Conservation (phyloP, 2,113 vertebrate species). For the Phalacrocorax carbo region DNA sequence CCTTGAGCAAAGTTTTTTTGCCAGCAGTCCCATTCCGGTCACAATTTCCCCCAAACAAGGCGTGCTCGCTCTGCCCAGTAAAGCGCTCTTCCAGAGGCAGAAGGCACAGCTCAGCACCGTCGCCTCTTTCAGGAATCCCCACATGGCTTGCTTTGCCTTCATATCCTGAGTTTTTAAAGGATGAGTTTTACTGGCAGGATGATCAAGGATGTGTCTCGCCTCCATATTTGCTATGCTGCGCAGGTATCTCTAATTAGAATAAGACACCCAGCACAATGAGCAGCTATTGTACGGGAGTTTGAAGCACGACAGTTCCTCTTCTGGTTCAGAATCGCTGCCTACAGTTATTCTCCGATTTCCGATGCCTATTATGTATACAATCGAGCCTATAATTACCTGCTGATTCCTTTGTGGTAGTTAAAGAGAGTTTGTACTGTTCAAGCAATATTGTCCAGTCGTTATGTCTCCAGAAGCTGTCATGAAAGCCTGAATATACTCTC, state of each 20-base stretch:
- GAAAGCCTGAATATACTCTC: conserved; percentile 6
- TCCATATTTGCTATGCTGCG: not conserved
- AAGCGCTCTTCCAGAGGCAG: not conserved
- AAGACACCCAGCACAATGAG: conserved; percentile 29
- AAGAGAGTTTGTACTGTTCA: conserved; percentile 34
- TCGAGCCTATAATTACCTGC: conserved; percentile 59
- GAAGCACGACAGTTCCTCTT: conserved; percentile 35
- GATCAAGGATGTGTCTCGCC: not conserved
- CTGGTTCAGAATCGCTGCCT: conserved; percentile 30
- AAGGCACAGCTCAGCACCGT: not conserved
- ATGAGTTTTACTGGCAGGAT: conserved; percentile 2
- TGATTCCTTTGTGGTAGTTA: conserved; percentile 64
- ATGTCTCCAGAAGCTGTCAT: conserved; percentile 48
- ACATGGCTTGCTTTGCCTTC: not conserved
- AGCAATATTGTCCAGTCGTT: conserved; percentile 41
- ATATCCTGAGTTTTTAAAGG: not conserved
- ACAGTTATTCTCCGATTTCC: conserved; percentile 46
- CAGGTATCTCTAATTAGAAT: conserved; percentile 58
- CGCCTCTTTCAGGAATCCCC: not conserved
- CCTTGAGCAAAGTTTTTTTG: not conserved
- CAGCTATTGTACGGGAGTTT: conserved; percentile 25
- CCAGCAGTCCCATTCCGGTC: not conserved
- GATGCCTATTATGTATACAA: conserved; percentile 23
- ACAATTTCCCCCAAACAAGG: not conserved
- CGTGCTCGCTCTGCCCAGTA: not conserved